Percentiles rank a stretch among this genome's conserved stretches.
These are phyloP conservation scores for Graptemys geographica DNA, from an alignment of 2,797 vertebrate species.

Conservation along the genomic window DNA sequence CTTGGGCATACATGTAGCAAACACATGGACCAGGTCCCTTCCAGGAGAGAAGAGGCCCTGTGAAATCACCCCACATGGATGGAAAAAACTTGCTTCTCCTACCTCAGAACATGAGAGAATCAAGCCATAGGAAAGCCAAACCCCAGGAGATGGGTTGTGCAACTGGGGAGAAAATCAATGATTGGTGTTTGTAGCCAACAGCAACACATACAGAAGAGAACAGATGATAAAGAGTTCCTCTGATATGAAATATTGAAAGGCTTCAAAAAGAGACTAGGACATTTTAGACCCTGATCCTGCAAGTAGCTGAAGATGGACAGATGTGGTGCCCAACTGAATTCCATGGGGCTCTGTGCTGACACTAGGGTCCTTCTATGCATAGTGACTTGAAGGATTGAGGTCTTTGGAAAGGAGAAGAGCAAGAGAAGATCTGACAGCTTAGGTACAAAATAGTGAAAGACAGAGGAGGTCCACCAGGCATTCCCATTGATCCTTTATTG, in stretches of 20 bases:
- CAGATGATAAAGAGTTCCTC: constrained; percentile 6
- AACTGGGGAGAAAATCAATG: background rate
- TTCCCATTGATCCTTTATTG: background rate
- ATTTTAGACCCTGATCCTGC: background rate
- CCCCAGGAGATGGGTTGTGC: background rate
- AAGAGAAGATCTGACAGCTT: background rate
- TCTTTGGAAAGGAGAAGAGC: constrained; percentile 11
- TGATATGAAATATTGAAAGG: constrained; percentile 16
- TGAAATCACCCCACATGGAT: background rate
- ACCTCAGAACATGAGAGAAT: constrained; percentile 1
- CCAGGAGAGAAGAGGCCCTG: background rate
- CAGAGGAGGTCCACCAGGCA: background rate
- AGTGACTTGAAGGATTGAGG: constrained; percentile 1
- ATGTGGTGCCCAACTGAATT: background rate
- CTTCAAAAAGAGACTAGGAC: background rate
- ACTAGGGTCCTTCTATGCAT: background rate
- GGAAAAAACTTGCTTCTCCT: constrained; percentile 1
- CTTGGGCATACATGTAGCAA: background rate
- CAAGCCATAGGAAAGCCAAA: background rate
- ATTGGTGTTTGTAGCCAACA: constrained; percentile 1
- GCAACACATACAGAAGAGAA: background rate
- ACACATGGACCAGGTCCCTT: background rate
- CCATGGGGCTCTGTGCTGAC: background rate
- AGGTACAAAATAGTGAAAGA: background rate
- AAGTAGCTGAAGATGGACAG: background rate